These are phyloP conservation scores for Chauna torquata DNA, from an alignment of 2,113 vertebrate species.

Conservation along the genomic window DNA sequence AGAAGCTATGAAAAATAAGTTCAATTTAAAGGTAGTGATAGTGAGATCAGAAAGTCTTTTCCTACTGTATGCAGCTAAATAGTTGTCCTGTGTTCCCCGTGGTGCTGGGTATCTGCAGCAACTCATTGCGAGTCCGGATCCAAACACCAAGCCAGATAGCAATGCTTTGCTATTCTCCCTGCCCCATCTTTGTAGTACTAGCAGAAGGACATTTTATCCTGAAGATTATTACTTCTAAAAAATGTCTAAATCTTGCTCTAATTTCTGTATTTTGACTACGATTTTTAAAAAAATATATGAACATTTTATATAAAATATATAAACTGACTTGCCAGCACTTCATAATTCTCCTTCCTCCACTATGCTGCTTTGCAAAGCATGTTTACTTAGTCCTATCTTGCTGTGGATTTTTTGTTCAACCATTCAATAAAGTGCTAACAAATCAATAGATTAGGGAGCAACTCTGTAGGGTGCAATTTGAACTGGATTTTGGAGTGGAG, in stretches of 20 bases:
- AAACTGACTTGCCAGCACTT: neutral
- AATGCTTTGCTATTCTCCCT: neutral
- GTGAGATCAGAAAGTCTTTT: neutral
- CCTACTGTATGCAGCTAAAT: neutral
- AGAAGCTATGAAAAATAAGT: constrained; percentile 73
- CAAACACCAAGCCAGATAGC: neutral
- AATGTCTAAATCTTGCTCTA: neutral
- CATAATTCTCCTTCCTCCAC: too few species aligned
- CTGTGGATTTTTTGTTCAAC: neutral
- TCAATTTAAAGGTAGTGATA: constrained; percentile 76
- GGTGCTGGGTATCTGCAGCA: neutral
- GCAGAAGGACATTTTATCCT: neutral
- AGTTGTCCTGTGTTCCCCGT: neutral
- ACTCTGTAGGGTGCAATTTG: neutral
- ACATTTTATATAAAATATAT: too few species aligned
- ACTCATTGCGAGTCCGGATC: neutral
- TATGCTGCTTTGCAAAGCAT: neutral
- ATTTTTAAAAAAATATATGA: too few species aligned
- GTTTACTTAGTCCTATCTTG: neutral
- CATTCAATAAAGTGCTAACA: neutral
- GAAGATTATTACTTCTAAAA: neutral
- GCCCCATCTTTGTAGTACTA: neutral
- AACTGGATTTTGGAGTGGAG: neutral
- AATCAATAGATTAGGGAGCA: neutral
- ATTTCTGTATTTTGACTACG: neutral